Percentiles rank a stretch among this genome's conserved stretches.
phyloP scores from a whole-genome alignment of 1,140 invertebrate genomes.

The Batillaria attramentaria region DNA sequence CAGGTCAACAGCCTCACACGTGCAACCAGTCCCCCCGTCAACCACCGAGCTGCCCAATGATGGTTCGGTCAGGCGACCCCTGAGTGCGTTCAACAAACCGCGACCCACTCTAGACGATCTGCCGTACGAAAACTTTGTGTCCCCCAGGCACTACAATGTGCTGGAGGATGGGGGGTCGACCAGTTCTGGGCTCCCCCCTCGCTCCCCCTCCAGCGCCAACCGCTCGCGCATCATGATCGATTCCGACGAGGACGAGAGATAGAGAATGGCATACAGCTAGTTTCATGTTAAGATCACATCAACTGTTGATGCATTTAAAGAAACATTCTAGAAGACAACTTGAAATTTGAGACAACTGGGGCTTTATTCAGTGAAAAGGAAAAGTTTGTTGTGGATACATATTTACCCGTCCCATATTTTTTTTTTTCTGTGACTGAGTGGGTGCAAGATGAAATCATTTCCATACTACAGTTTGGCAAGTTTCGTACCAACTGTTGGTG shows the following conservation, averaged over 20 bases:
- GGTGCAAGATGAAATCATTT: too few species aligned
- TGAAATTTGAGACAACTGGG: neutral
- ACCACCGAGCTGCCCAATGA: neutral
- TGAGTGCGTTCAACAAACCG: slow-evolving; percentile 14
- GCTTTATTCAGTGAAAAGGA: neutral
- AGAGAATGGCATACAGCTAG: neutral
- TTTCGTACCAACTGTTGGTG: too few species aligned
- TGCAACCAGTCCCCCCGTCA: neutral
- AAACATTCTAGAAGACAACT: neutral
- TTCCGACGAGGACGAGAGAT: slow-evolving; percentile 9
- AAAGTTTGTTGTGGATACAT: neutral
- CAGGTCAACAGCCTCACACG: neutral
- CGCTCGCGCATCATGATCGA: slow-evolving; percentile 20
- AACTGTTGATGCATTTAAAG: neutral
- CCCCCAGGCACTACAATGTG: neutral
- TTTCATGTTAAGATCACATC: neutral
- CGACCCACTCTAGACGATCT: slow-evolving; percentile 9
- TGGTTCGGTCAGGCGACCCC: neutral
- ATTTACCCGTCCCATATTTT: too few species aligned
- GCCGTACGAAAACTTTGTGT: slow-evolving; percentile 19
- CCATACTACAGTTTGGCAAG: too few species aligned
- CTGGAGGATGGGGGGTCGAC: neutral
- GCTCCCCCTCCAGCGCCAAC: neutral
- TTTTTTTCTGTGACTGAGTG: too few species aligned
- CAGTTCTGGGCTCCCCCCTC: neutral